Base-by-base conservation (phyloP, 1,140 invertebrate species). In the Sarcophaga peregrina region DNA sequence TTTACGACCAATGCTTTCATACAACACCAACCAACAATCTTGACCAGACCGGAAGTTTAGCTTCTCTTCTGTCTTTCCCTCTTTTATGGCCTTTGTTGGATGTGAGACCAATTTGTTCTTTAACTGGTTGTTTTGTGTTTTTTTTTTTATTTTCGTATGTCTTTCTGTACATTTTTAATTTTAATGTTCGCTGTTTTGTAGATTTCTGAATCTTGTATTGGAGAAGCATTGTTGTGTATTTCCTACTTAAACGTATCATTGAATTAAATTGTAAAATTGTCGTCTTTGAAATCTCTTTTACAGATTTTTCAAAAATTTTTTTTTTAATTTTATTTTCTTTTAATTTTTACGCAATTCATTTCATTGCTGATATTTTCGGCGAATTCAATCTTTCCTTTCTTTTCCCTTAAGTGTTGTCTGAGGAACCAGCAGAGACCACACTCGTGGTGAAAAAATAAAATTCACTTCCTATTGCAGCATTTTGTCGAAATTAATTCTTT, bases 401-500 rank as follows among this genome's bases (percentile, higher is more conserved):
- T 17, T 17, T 72, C 62, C 62, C 20, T 25, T 25, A 20, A 72
- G 17, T 25, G 4, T 17, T 17, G 3, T 25, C 62, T 25, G n/a
- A 68, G 6, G 58, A 68, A 13, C 58, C 4, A 68, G 5, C 4
- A 68, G 5, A 7, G 15, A 7, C 58, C 15, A 8, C 8, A 72
- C 37, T 72, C 37, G n/a, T 25, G 20, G 37, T 72, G 62, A 17
- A 72, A 17, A 17, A 72, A 72, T 72, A 17, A 72, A 17, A 68
- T 25, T 72, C 37, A 72, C 62, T 72, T 72, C 62, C 62, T 17
- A 72, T 72, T 72, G 8, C 7, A 72, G 20, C 13, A 72, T 25
- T 72, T 72, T 72, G 62, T 72, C 20, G 37, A 25, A 72, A 76
- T 76, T 46, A 47, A 76, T 76, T 76, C 15, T 72, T 72, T 72